Evolutionary conservation across 2,888 invertebrate species (phyloP).

Genomic region (Nomada fabriciana): DNA sequence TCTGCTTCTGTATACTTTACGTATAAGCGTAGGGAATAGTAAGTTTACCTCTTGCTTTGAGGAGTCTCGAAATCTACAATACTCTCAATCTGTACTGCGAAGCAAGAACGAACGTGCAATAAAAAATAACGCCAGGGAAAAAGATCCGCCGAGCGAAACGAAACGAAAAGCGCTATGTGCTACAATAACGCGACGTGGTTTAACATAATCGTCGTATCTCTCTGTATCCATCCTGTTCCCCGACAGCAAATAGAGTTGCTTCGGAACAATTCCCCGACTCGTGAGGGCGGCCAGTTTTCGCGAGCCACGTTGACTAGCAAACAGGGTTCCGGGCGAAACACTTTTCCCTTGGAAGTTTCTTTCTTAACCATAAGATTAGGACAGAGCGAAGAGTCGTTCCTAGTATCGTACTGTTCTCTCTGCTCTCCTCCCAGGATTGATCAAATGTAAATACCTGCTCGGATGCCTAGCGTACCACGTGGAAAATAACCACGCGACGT

Average conservation of each 20-base stretch:
- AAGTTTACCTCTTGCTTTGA: too few relatives aligned
- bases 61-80: too few relatives aligned
- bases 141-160: not conserved
- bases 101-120: not conserved
- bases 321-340: conserved; percentile 41
- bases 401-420: not conserved
- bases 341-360: conserved; percentile 30
- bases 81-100: too few relatives aligned
- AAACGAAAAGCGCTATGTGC: conserved; percentile 9
- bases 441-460: conserved; percentile 49
- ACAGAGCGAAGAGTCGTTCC: not conserved
- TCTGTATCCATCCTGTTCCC: conserved; percentile 12
- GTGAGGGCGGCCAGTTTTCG: conserved; percentile 13
- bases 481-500: conserved; percentile 36
- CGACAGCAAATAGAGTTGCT: conserved; percentile 42
- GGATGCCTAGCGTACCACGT: conserved; percentile 9
- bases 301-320: not conserved
- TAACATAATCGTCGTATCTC: conserved; percentile 46
- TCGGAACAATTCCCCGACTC: conserved; percentile 40
- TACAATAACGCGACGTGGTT: conserved; percentile 26
- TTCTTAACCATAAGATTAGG: not conserved
- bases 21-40: too few relatives aligned
- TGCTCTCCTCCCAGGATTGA: conserved; percentile 22
- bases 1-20: too few relatives aligned
- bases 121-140: not conserved